phyloP scores from a whole-genome alignment of 2,888 invertebrate genomes.

The Pandemis cinnamomeana region DNA sequence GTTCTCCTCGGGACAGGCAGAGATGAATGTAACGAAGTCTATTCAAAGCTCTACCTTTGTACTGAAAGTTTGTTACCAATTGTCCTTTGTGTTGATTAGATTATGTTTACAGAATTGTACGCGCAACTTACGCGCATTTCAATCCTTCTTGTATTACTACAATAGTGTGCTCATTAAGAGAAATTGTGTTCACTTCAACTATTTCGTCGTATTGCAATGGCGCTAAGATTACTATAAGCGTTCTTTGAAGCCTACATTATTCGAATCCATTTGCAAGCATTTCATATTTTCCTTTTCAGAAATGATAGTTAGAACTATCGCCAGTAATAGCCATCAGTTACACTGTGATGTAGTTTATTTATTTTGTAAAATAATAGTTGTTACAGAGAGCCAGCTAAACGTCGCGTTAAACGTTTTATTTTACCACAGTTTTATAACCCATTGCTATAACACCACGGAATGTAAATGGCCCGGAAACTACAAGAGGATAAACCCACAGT shows the following conservation, averaged over 20 bases:
- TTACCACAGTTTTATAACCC: background rate
- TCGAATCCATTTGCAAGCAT: background rate
- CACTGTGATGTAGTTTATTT: too few species aligned
- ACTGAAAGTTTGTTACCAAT: slow-evolving; percentile 6
- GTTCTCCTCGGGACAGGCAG: slow-evolving; percentile 37
- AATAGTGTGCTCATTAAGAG: background rate
- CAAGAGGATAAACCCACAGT: slow-evolving; percentile 28
- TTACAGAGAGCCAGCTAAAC: too few species aligned
- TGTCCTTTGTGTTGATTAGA: slow-evolving; percentile 1
- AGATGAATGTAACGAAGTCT: slow-evolving; percentile 14
- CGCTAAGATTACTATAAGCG: background rate
- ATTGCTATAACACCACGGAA: slow-evolving; percentile 11
- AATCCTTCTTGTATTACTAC: background rate
- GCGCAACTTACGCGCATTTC: background rate
- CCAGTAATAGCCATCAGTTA: too few species aligned
- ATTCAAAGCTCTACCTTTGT: slow-evolving; percentile 9
- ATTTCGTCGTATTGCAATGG: background rate
- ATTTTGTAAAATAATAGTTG: too few species aligned
- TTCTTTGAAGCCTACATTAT: background rate
- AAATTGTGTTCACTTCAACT: background rate
- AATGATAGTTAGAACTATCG: background rate
- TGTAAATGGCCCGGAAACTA: slow-evolving; percentile 5
- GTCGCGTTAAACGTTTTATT: too few species aligned
- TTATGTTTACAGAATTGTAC: background rate
- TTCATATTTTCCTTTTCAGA: background rate